These are phyloP conservation scores for Butorides virescens DNA, from an alignment of 2,113 vertebrate species.

Conservation along the genomic window DNA sequence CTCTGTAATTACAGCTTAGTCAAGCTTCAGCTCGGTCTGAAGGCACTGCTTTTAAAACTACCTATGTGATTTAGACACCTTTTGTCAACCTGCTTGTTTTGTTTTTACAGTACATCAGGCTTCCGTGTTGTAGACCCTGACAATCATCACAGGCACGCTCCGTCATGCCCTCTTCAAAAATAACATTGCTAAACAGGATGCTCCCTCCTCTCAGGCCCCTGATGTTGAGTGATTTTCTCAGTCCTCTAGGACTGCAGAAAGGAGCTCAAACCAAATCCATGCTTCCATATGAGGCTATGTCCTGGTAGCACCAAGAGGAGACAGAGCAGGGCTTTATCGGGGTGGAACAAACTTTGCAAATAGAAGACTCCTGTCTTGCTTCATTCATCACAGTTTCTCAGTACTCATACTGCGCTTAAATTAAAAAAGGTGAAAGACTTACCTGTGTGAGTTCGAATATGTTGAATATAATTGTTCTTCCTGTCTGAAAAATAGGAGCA, in stretches of 20 bases:
- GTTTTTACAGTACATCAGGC: neutral
- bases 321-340: neutral
- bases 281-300: neutral
- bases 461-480: conserved; percentile 98
- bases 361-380: neutral
- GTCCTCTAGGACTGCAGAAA: neutral
- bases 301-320: neutral
- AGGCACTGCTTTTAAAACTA: neutral
- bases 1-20: neutral
- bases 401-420: neutral
- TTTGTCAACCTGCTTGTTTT: neutral
- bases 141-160: neutral
- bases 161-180: neutral
- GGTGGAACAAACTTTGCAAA: neutral
- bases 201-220: neutral
- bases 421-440: neutral
- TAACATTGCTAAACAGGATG: neutral
- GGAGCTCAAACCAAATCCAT: neutral
- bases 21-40: neutral
- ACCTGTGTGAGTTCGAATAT: conserved; percentile 98
- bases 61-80: neutral
- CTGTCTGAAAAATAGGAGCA: conserved; percentile 97
- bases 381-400: neutral
- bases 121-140: neutral
- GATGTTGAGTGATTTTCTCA: neutral